Conservation (phyloP, 2,113 vertebrate species). For the Sisor rabdophorus region DNA sequence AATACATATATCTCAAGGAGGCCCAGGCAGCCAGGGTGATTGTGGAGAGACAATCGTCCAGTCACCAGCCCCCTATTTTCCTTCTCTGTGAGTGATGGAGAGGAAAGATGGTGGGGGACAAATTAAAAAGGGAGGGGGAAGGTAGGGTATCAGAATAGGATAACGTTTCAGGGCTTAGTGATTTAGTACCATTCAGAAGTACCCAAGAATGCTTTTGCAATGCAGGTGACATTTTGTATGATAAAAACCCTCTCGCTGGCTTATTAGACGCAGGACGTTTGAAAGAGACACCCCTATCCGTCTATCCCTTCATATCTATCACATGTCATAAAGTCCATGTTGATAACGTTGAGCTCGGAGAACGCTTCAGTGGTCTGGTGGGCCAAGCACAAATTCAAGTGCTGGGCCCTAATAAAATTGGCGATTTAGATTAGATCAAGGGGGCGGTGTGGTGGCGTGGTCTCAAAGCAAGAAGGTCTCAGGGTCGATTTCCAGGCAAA, state of each 20-base stretch:
- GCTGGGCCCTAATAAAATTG: conserved; percentile 11
- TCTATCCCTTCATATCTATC: conserved; percentile 55
- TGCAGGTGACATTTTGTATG: conserved; percentile 48
- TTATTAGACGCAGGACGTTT: conserved; percentile 46
- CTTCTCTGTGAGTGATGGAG: conserved; percentile 18
- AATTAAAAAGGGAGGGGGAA: background rate
- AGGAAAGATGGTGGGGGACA: background rate
- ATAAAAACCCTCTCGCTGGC: conserved; percentile 25
- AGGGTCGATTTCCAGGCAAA: too few species aligned
- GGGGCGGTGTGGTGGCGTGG: too few species aligned
- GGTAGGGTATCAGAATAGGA: background rate
- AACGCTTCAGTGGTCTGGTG: conserved; percentile 29
- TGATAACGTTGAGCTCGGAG: conserved; percentile 43
- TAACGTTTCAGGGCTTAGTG: conserved; percentile 54
- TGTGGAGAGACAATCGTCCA: conserved; percentile 24
- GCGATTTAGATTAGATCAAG: background rate
- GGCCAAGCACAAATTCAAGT: conserved; percentile 9
- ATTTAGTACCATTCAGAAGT: conserved; percentile 35
- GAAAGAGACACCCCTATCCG: conserved; percentile 12
- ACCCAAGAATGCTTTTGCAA: conserved; percentile 49
- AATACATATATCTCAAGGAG: conserved; percentile 51
- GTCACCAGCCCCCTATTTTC: conserved; percentile 25
- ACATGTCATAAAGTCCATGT: conserved; percentile 52
- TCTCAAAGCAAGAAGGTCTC: too few species aligned
- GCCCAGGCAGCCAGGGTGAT: conserved; percentile 25